Evolutionary conservation across 1,140 invertebrate genomes (phyloP), one percentile per base, ranked within the genome.

Genomic region (Micrasema minimum): DNA sequence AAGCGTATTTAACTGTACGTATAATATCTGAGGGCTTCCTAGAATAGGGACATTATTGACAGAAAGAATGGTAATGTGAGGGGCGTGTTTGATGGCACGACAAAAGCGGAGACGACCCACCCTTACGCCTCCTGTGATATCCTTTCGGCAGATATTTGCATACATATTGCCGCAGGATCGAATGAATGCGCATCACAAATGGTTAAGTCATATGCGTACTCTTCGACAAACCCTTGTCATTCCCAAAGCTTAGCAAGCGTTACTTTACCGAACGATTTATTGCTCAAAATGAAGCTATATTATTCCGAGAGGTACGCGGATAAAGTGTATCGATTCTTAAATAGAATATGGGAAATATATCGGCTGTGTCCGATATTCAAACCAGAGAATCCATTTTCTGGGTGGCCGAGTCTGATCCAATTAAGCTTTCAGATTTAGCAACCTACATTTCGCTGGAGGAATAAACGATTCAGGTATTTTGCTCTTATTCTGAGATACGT

Each of bases 111-210:
- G 55, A 2, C 35, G 55, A 59, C 55, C 55, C 37, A 2, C 55
- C 55, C 51, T 14, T n/a, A n/a, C 50, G 50, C 20, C 23, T 23
- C 14, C 50, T 22, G 18, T 43, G 55, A 38, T 38, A 59, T 59
- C 55, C 55, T 59, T 31, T 31, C 2, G 57, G 57, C 43, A 26
- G 35, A 37, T 69, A 74, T 74, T 74, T 68, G 72, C 72, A 74
- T 74, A 74, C 72, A 74, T 74, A 74, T 71, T 74, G 72, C 67
- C 37, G 50, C 67, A 20, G 61, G 66, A 67, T 51, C 66, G 66
- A 69, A 45, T 69, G 71, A 66, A 73, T 73, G 66, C 71, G 66
- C 71, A 69, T 69, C 71, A 31, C 71, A 73, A 67, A 67, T 67
- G 65, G 65, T 55, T 67, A 67, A 69, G 37, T 73, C 71, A 67